phyloP scores from a whole-genome alignment of 2,113 vertebrate genomes.

The Spheniscus mendiculus region DNA sequence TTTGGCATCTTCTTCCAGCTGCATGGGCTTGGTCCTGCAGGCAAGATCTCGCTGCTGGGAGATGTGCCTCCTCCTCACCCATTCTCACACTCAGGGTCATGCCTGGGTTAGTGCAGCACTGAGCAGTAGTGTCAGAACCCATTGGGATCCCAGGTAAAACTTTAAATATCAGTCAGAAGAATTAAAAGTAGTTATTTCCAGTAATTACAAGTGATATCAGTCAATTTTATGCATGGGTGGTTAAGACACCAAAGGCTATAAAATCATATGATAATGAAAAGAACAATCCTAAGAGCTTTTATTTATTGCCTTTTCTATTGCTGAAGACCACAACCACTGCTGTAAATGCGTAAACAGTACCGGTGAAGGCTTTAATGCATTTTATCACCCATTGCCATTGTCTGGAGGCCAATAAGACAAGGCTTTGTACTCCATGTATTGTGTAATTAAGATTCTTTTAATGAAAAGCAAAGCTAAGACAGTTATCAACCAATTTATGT shows the following conservation, averaged over 20 bases:
- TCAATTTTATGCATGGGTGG: conserved; percentile 54
- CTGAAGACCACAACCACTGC: conserved; percentile 16
- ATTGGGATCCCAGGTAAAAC: background rate
- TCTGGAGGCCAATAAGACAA: background rate
- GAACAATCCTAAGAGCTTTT: conserved; percentile 49
- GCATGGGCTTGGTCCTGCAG: background rate
- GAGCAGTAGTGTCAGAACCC: background rate
- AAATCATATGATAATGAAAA: conserved; percentile 67
- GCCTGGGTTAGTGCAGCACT: background rate
- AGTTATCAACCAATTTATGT: conserved; percentile 46
- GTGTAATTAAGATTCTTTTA: conserved; percentile 66
- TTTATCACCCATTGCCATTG: conserved; percentile 36
- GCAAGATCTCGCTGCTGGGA: background rate
- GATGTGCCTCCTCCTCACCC: background rate
- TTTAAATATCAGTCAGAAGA: conserved; percentile 6
- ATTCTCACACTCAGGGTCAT: background rate
- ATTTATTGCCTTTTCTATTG: conserved; percentile 65
- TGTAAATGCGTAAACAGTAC: conserved; percentile 62
- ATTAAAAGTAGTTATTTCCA: conserved; percentile 55
- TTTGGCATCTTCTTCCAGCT: background rate
- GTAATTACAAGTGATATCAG: conserved; percentile 57
- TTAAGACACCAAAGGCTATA: conserved; percentile 56
- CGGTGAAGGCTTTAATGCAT: conserved; percentile 51
- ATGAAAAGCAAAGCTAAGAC: conserved; percentile 16
- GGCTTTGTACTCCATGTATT: background rate